phyloP scores from a whole-genome alignment of 2,888 invertebrate genomes.

The Drosophila formosana region DNA sequence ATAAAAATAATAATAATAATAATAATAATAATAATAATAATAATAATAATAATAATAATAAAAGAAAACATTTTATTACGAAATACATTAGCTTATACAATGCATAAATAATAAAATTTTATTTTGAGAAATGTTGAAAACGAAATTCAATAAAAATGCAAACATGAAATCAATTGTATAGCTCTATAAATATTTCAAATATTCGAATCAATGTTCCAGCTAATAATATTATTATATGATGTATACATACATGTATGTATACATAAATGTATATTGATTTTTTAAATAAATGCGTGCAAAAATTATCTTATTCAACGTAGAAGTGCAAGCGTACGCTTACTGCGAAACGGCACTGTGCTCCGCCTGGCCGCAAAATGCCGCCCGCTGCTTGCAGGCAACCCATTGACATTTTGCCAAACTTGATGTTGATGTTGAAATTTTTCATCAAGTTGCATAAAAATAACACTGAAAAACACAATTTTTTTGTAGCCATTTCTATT shows the following conservation, averaged over 20 bases:
- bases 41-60: no score
- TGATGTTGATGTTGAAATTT: slow-evolving; percentile 81
- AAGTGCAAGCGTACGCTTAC: neutral
- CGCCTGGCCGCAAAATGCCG: slow-evolving; percentile 53
- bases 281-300: neutral
- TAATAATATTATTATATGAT: no score
- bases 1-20: no score
- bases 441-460: slow-evolving; percentile 81
- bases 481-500: slow-evolving; percentile 19
- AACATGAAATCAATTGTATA: neutral
- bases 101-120: no score
- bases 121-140: no score
- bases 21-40: no score
- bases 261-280: neutral
- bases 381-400: slow-evolving; percentile 63
- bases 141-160: neutral
- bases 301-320: neutral
- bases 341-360: slow-evolving; percentile 45
- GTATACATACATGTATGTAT: no score
- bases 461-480: slow-evolving; percentile 72
- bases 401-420: slow-evolving; percentile 80
- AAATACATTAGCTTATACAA: no score
- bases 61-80: no score
- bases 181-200: no score
- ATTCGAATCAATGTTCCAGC: neutral